Evolutionary conservation across 1,140 invertebrate genomes (phyloP), one percentile per base, ranked within the genome.

Genomic region (Dendroctonus valens): DNA sequence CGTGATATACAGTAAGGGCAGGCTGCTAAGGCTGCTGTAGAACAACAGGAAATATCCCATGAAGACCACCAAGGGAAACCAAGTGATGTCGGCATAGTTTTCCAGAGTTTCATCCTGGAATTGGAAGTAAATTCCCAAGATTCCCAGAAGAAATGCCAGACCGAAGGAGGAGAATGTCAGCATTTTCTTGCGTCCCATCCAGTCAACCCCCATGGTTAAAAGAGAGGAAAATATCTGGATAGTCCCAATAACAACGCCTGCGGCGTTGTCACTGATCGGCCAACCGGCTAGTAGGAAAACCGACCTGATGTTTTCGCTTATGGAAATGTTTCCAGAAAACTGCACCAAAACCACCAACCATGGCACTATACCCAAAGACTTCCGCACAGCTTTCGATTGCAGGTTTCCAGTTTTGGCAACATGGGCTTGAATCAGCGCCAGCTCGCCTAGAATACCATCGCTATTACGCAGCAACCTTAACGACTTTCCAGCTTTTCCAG

Each of bases 1-100:
- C 4, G 87, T 87, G 82, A 92, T 88, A 44, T 94, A 83, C 0
- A 91, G 84, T 90, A 91, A 93, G 0, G 91, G 89, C 11, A 94
- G 78, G 0, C 91, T 89, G 0, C 91, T 91, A 70, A 91, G 87
- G 3, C 89, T 90, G 40, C 63, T 69, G 41, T 67, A 63, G 48
- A 70, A 74, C n/a, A 52, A 59, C 3, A 65, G 15, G 11, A 71
- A 70, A 41, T 60, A 73, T 3, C 46, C 8, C 12, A 74, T 58
- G 9, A 73, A 42, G 38, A 63, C 55, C 0, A 63, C n/a, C 8
- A 74, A 39, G 7, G 73, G 71, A 9, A 74, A 37, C 68, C 71
- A 72, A 39, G 49, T 66, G 11, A 74, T 64, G 9, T 4, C 37
- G 3, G 58, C 61, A 7, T 69, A 39, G 39, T 65, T 59, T 1